Evolutionary conservation across 1,140 invertebrate species (phyloP).

Genomic region (Ceratina japonica): DNA sequence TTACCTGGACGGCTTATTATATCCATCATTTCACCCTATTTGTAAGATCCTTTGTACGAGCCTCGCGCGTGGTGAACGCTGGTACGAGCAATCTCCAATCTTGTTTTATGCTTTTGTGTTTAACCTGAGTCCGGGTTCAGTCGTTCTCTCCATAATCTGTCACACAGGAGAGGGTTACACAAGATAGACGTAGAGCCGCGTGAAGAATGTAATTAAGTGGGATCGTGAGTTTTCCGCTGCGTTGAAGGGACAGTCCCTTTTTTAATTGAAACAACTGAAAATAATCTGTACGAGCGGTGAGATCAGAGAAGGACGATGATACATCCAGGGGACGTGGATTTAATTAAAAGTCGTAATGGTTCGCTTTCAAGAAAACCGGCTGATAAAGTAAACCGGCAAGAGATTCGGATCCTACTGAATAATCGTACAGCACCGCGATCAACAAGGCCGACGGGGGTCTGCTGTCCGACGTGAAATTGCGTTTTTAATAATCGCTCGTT

Average conservation of each 20-base stretch:
- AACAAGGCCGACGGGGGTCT: constrained; percentile 2
- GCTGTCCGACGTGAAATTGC: constrained; percentile 6
- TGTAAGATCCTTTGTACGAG: constrained; percentile 40
- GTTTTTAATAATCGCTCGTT: constrained; percentile 32
- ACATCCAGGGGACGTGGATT: not conserved
- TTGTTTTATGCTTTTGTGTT: no score
- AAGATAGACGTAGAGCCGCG: constrained; percentile 6
- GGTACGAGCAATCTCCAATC: constrained; percentile 23
- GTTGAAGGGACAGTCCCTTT: not conserved
- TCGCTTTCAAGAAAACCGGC: not conserved
- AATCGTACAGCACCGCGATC: constrained; percentile 1
- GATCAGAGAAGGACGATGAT: not conserved
- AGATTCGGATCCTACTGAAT: not conserved
- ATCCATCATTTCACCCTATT: constrained; percentile 67
- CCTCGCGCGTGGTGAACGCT: constrained; percentile 19
- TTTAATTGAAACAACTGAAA: constrained; percentile 45
- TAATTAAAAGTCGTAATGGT: constrained; percentile 28
- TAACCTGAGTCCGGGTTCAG: no score
- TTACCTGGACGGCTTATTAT: constrained; percentile 67
- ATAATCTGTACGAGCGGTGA: not conserved
- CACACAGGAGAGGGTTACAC: not conserved
- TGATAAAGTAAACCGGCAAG: not conserved
- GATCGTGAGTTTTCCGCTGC: not conserved
- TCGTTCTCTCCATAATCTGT: constrained; percentile 10
- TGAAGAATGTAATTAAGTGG: constrained; percentile 41